phyloP scores from a whole-genome alignment of 2,888 invertebrate genomes.

The Nezara viridula region DNA sequence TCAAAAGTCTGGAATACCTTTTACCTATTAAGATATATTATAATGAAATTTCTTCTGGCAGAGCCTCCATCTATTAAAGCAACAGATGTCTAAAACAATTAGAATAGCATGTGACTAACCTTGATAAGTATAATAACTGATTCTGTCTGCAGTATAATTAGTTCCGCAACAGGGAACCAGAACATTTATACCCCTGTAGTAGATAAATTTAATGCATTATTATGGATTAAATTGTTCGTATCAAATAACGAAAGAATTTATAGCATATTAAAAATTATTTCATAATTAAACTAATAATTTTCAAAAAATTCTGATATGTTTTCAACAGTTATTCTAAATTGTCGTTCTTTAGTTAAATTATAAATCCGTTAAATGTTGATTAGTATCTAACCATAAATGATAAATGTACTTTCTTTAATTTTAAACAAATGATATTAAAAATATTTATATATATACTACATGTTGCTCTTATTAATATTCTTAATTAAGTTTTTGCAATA shows the following conservation, averaged over 20 bases:
- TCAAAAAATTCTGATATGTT: neutral
- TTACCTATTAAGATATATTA: neutral
- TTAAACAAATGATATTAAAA: neutral
- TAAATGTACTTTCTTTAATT: neutral
- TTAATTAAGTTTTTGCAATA: neutral
- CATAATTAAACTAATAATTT: neutral
- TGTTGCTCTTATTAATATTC: neutral
- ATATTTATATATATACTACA: neutral
- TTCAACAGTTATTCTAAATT: neutral
- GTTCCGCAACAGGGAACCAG: neutral
- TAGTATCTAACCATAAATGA: neutral
- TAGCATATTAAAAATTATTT: neutral
- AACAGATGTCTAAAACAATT: conserved; percentile 48
- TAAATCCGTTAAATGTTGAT: neutral
- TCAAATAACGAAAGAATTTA: neutral
- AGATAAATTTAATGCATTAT: neutral
- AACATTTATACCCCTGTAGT: neutral
- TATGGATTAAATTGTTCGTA: neutral
- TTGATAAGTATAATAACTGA: conserved; percentile 22
- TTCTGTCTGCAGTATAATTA: conserved; percentile 38
- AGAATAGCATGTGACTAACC: conserved; percentile 47
- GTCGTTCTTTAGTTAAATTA: neutral
- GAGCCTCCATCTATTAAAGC: conserved; percentile 2
- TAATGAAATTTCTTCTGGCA: neutral
- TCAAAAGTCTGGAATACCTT: neutral